A percentile compares a stretch with the other conserved stretches of the same genome.
These are phyloP conservation scores for Tragelaphus scriptus DNA, from an alignment of 2,113 vertebrate genomes.

Conservation along the genomic window DNA sequence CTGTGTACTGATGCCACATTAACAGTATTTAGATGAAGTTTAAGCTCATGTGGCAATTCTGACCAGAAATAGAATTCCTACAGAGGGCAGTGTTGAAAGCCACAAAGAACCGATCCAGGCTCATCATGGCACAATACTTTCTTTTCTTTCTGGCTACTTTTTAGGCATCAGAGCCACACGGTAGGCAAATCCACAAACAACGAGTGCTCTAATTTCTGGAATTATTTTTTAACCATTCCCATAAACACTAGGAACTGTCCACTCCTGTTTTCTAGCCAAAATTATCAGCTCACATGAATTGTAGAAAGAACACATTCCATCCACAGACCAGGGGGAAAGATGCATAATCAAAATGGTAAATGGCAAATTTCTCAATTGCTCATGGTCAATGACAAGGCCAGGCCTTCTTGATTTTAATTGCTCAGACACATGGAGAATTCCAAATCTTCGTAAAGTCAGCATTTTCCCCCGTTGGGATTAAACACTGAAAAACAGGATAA, in stretches of 20 bases:
- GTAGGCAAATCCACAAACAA: constrained; percentile 38
- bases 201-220: background rate
- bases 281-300: background rate
- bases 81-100: background rate
- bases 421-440: background rate
- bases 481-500: background rate
- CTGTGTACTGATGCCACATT: background rate
- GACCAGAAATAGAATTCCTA: background rate
- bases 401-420: background rate
- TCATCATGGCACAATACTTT: fast-evolving
- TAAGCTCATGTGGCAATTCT: background rate
- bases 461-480: background rate
- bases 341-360: background rate
- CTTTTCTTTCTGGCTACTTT: constrained; percentile 15
- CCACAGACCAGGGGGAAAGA: background rate
- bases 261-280: constrained; percentile 34
- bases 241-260: constrained; percentile 13
- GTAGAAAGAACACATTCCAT: background rate
- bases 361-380: background rate
- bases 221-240: constrained; percentile 40
- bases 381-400: background rate
- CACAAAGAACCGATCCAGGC: background rate
- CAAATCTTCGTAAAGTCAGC: background rate
- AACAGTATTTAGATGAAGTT: background rate
- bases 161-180: constrained; percentile 1